A percentile compares a stretch with the other conserved stretches of the same genome.
These are phyloP conservation scores for Umimayanthus chanpuru DNA, from an alignment of 92 coral and sea anemone genomes.

Conservation along the genomic window DNA sequence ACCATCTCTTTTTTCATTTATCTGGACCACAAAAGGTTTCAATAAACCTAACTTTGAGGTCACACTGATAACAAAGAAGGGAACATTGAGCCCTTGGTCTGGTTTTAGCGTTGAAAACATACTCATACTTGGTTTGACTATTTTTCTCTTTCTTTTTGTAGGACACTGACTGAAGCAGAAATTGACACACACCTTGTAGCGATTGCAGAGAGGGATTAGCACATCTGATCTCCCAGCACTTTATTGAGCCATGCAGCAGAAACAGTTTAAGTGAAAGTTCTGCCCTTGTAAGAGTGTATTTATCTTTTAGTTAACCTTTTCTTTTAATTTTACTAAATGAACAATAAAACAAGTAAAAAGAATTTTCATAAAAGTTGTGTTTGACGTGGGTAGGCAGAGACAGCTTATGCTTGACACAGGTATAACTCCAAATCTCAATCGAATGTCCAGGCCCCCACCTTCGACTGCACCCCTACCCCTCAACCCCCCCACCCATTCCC, in stretches of 20 bases:
- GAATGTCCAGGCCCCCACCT: no score
- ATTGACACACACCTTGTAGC: slow-evolving; percentile 96
- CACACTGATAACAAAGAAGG: neutral
- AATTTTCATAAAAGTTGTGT: no score
- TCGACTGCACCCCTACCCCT: no score
- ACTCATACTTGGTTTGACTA: neutral
- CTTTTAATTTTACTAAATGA: no score
- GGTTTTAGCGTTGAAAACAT: neutral
- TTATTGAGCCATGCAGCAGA: neutral
- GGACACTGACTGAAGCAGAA: slow-evolving; percentile 94
- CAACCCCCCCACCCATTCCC: no score
- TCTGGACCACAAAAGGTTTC: neutral
- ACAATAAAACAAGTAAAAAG: no score
- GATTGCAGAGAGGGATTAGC: slow-evolving; percentile 93
- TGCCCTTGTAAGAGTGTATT: no score
- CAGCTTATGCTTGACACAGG: no score
- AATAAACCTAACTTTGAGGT: neutral
- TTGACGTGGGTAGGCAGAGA: no score
- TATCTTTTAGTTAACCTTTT: no score
- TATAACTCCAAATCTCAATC: no score
- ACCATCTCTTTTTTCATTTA: neutral
- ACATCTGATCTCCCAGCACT: neutral
- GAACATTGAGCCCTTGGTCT: neutral
- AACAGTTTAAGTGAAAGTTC: no score
- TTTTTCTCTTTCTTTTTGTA: slow-evolving; percentile 33